phyloP scores from a whole-genome alignment of 2,797 vertebrate species.

The Bucorvus abyssinicus region DNA sequence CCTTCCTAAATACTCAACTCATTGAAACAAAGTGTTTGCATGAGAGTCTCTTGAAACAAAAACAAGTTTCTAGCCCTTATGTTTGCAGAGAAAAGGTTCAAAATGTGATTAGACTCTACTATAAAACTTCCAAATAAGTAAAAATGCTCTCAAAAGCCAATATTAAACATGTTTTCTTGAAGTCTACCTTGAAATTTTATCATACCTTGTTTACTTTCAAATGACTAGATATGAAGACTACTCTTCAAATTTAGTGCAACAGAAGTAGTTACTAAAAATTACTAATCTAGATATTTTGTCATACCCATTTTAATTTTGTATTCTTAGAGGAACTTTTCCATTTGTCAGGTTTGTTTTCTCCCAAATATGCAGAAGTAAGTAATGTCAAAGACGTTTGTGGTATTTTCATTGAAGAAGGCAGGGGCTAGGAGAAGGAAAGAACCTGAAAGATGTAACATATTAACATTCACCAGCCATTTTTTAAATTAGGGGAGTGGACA shows the following conservation, averaged over 20 bases:
- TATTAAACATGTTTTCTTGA: background rate
- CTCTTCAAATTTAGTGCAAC: background rate
- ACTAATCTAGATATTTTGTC: background rate
- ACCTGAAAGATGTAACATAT: background rate
- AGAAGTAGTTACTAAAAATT: background rate
- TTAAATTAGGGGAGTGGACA: accelerated
- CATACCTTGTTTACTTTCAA: background rate
- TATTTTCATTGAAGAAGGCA: background rate
- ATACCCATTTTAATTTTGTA: background rate
- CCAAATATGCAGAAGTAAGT: background rate
- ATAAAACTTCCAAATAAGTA: background rate
- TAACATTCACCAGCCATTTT: background rate
- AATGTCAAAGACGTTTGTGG: background rate
- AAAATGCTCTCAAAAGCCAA: background rate
- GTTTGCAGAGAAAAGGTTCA: background rate
- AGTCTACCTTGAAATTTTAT: background rate
- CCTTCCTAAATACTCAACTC: background rate
- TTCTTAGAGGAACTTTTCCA: background rate
- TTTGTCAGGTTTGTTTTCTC: background rate
- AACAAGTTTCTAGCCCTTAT: background rate
- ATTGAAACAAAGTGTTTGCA: background rate
- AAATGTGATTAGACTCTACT: background rate
- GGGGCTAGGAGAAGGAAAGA: background rate
- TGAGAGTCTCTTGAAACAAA: background rate
- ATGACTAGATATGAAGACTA: background rate